These are phyloP conservation scores for Micromesistius poutassou DNA, from an alignment of 2,797 vertebrate genomes.

Conservation along the genomic window DNA sequence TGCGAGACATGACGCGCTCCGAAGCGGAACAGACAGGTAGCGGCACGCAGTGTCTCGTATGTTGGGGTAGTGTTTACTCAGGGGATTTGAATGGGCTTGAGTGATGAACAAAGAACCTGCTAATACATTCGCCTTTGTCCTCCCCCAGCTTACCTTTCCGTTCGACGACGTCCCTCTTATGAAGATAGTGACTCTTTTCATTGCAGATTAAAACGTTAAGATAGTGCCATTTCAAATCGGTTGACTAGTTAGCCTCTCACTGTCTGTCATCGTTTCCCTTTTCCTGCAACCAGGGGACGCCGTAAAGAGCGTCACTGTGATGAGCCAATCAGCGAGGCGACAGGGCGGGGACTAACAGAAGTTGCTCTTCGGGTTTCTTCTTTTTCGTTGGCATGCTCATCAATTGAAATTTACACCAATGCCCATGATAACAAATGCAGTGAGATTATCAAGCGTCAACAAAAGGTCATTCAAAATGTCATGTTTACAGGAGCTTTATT, in stretches of 20 bases:
- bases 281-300: neutral
- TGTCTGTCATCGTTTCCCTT: neutral
- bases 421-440: neutral
- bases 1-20: too few species aligned
- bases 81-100: neutral
- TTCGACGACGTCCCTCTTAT: slow-evolving; percentile 81
- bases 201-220: slow-evolving; percentile 9
- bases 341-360: neutral
- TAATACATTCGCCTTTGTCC: neutral
- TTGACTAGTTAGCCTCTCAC: neutral
- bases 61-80: neutral
- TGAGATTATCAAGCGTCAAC: neutral
- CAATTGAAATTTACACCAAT: neutral
- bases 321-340: neutral
- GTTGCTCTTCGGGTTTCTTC: neutral
- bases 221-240: neutral
- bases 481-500: slow-evolving; percentile 1
- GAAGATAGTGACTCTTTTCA: slow-evolving; percentile 89
- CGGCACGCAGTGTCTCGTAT: neutral
- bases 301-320: neutral
- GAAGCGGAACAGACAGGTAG: neutral
- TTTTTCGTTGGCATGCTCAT: neutral
- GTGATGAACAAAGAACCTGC: neutral
- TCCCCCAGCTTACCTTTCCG: slow-evolving; percentile 72
- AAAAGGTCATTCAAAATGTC: neutral